A percentile compares a stretch with the other conserved stretches of the same genome.
Evolutionary conservation across 2,113 vertebrate genomes (phyloP).

Genomic region (Petromus typicus): DNA sequence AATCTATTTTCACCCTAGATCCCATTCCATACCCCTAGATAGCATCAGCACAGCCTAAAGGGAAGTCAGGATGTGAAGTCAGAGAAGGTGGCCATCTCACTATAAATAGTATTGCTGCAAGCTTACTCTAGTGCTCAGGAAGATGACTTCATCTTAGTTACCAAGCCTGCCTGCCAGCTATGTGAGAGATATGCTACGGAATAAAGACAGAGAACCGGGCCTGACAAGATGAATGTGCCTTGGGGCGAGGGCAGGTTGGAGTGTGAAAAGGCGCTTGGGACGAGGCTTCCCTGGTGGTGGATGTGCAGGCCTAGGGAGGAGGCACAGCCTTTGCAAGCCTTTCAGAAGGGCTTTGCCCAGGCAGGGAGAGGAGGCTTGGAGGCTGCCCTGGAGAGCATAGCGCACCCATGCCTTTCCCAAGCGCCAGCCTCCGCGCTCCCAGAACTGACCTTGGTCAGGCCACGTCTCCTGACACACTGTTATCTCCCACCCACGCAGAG

Average conservation of each 20-base stretch:
- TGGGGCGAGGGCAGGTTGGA: background rate
- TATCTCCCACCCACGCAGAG: no score
- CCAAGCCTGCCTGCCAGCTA: background rate
- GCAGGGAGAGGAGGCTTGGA: no score
- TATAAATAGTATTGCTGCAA: background rate
- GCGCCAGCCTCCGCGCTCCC: no score
- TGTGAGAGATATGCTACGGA: background rate
- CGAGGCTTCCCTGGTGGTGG: background rate
- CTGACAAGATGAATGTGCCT: background rate
- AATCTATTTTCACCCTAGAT: background rate
- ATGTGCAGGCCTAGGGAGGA: background rate
- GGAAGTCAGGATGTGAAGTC: background rate
- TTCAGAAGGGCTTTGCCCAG: no score
- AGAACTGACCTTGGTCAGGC: no score
- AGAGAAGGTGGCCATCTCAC: background rate
- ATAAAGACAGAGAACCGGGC: background rate
- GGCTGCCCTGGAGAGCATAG: no score
- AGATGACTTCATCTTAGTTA: background rate
- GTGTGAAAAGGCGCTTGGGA: background rate
- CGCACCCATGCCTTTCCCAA: no score
- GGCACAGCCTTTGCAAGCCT: no score
- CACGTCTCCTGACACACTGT: no score
- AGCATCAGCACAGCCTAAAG: background rate
- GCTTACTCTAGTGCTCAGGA: background rate
- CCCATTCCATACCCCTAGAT: background rate